Evolutionary conservation across 1,140 invertebrate genomes (phyloP).

Genomic region (Papilio dardanus): DNA sequence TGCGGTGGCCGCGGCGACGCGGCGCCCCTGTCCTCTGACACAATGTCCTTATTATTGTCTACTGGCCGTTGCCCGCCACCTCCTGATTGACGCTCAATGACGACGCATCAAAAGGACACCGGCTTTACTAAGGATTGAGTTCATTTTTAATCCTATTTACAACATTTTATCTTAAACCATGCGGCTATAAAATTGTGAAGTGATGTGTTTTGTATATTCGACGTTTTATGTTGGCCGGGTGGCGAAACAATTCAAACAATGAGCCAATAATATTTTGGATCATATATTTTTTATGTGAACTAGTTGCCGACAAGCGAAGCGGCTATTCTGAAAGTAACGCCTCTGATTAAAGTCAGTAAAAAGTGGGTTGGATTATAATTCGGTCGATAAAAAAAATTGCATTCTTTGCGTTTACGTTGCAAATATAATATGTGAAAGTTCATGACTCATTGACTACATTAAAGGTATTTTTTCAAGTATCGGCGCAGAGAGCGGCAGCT

Average conservation of each 20-base stretch:
- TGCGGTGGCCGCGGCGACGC: background rate
- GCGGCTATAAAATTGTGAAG: background rate
- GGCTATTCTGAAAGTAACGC: background rate
- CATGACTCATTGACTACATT: too few relatives aligned
- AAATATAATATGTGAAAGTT: too few relatives aligned
- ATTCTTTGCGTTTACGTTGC: too few relatives aligned
- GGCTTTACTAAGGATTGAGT: too few relatives aligned
- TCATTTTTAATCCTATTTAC: background rate
- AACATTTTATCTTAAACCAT: background rate
- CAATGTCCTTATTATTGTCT: too few relatives aligned
- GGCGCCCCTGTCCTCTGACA: too few relatives aligned
- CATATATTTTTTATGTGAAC: background rate
- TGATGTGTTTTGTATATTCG: background rate
- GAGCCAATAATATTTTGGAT: background rate
- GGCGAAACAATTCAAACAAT: background rate
- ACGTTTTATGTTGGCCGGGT: background rate
- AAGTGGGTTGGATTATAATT: background rate
- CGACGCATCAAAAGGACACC: too few relatives aligned
- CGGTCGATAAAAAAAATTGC: background rate
- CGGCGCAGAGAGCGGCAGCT: too few relatives aligned
- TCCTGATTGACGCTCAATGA: too few relatives aligned
- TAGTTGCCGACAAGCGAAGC: background rate
- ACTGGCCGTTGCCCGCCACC: too few relatives aligned
- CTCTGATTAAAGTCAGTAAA: background rate
- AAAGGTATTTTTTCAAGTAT: too few relatives aligned